Evolutionary conservation across 2,888 invertebrate species (phyloP), one percentile per base, ranked within the genome.

Genomic region (Enchytraeus crypticus): DNA sequence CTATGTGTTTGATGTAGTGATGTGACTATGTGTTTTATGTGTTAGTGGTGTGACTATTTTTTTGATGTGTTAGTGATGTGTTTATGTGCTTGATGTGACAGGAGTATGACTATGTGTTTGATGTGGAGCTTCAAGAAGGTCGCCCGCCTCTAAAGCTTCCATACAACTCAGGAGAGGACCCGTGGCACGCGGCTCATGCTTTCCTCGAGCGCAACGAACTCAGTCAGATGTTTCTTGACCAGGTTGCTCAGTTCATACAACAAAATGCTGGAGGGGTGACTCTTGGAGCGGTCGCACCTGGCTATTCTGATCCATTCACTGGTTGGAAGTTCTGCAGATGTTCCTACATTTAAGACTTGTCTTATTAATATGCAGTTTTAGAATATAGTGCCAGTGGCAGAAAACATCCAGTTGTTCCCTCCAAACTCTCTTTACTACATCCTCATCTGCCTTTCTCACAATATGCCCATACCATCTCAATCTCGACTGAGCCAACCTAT

Each of bases 51-150:
- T 47, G 21, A 47, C 26, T 18, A n/a, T n/a, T n/a, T n/a, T n/a
- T n/a, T n/a, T n/a, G n/a, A n/a, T n/a, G n/a, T n/a, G n/a, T n/a
- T 43, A 43, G 8, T 26, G 5, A 26, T 47, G 3, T 47, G 21
- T 47, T 46, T 3, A 54, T 53, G 51, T 53, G 21, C 21, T 32
- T 23, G 34, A 34, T 23, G 29, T 29, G 30, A 26, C 71, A 84
- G 83, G 88, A 90, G 73, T 97, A 93, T 75, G 97, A 97, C 81
- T 95, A 85, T 80, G 93, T 96, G 32, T 96, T 97, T 78, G 88
- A 86, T 67, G 91, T 97, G n/a, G 95, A 95, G 72, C 87, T 96
- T 59, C 89, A 92, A 73, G 93, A 93, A 73, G 90, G 89, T 0
- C 85, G 85, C 53, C 90, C 90, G 0, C 86, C 91, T 0, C 81